Evolutionary conservation across 2,113 vertebrate species (phyloP), one percentile per base, ranked within the genome.

Genomic region (Setophaga coronata): DNA sequence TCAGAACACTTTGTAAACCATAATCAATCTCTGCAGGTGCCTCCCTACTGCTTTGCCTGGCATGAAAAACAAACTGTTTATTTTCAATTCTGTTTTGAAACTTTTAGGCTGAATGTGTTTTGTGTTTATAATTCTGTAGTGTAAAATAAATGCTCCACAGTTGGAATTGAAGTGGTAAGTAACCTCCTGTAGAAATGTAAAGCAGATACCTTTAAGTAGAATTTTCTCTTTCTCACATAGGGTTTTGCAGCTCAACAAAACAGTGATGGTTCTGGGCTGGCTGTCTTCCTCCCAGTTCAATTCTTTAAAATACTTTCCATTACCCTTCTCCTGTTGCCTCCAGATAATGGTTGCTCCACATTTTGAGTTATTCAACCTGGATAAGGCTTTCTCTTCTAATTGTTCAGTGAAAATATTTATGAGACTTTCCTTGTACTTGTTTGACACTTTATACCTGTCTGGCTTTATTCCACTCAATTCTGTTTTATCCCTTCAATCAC

Each of bases 101-200:
- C 88, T 81, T 96, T n/a, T 91, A 95, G 90, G 76, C 7, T 92
- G 80, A 96, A 97, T 81, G 67, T 95, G 92, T 97, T 95, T 95
- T 96, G 62, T 97, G 85, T 91, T 97, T 92, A 47, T 86, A 94
- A 90, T 95, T 96, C 64, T 92, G 85, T 73, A 51, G 83, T 87
- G 67, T 76, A 89, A 96, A 97, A 96, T 67, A 87, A 92, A 91
- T 83, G 84, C 53, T 62, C 17, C 91, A 89, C 57, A 73, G 61
- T 66, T 91, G 71, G 23, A 83, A 72, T 0, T 65, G 10, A 91
- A 67, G 40, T 89, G 28, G 60, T 74, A 87, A 87, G 40, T 87
- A 74, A 86, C 74, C 65, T 84, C 74, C 82, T 65, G 85, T 85
- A 96, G 92, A 94, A 91, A 69, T 77, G 65, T 53, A 48, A 82